Evolutionary conservation across 2,113 vertebrate species (phyloP).

Genomic region (Thalassoma bifasciatum): DNA sequence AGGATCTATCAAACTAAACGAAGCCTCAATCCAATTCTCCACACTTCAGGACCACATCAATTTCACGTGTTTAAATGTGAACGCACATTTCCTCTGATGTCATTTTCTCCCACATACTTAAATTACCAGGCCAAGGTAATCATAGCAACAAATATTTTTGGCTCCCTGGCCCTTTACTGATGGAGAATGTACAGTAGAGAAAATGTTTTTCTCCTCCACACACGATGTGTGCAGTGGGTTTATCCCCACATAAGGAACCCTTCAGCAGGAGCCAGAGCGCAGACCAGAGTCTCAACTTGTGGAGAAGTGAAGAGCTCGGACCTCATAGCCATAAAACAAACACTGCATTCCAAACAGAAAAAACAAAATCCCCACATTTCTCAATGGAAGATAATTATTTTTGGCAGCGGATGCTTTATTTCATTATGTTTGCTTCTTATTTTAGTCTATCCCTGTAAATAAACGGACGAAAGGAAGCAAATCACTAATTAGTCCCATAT

Average conservation of each 20-base stretch:
- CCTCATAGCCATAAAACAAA: conserved; percentile 86
- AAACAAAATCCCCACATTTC: conserved; percentile 81
- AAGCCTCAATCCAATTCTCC: conserved; percentile 74
- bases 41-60: conserved; percentile 65
- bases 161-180: conserved; percentile 41
- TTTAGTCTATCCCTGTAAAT: conserved; percentile 46
- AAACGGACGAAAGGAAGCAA: conserved; percentile 26
- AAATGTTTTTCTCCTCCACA: conserved; percentile 69
- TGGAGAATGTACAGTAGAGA: conserved; percentile 70
- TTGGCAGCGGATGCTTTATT: conserved; percentile 41
- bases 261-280: conserved; percentile 79
- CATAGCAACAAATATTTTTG: conserved; percentile 56
- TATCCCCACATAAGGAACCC: conserved; percentile 84
- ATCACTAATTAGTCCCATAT: conserved; percentile 61
- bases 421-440: conserved; percentile 41
- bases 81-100: conserved; percentile 66
- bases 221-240: conserved; percentile 80
- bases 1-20: conserved; percentile 73
- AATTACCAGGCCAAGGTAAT: conserved; percentile 61
- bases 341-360: conserved; percentile 84
- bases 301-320: conserved; percentile 83
- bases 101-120: conserved; percentile 40
- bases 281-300: conserved; percentile 83
- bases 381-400: conserved; percentile 87
- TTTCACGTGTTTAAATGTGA: conserved; percentile 67